Evolutionary conservation across 2,113 vertebrate genomes (phyloP).

Genomic region (Pseudorectes ferrugineus): DNA sequence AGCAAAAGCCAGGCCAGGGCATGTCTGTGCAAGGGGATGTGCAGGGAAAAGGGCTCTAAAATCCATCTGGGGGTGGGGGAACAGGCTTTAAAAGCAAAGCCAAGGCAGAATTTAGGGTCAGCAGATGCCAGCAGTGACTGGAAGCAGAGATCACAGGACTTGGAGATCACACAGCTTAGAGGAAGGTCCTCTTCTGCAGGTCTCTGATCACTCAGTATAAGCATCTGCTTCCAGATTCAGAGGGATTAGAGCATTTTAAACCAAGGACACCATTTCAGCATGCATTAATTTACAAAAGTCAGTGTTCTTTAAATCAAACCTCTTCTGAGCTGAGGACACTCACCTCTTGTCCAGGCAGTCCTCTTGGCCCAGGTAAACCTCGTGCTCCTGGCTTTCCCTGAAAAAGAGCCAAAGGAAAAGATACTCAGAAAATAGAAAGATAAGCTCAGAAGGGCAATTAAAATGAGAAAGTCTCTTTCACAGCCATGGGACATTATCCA

Average conservation of each 20-base stretch:
- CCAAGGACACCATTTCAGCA: not conserved
- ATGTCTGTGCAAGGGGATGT: not conserved
- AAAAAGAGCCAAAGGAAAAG: slow-evolving; percentile 36
- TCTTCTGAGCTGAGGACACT: slow-evolving; percentile 16
- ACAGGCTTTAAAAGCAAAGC: not conserved
- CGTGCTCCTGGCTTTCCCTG: slow-evolving; percentile 90
- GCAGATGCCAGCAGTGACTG: not conserved
- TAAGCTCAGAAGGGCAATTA: slow-evolving; percentile 32
- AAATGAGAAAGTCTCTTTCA: slow-evolving; percentile 42
- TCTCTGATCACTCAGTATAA: not conserved
- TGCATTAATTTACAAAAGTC: not conserved
- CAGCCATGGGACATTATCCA: slow-evolving; percentile 58
- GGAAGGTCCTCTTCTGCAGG: not conserved
- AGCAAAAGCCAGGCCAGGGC: not conserved
- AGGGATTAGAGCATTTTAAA: not conserved
- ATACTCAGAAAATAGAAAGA: slow-evolving; percentile 42
- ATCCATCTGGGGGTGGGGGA: not conserved
- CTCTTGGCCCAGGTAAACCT: slow-evolving; percentile 92
- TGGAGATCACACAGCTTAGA: not conserved
- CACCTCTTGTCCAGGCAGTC: slow-evolving; percentile 88
- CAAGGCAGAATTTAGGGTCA: not conserved
- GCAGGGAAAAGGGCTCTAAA: not conserved
- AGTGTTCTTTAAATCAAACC: not conserved
- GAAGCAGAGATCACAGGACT: not conserved
- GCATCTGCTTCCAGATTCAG: not conserved